Percentiles rank a stretch among this genome's conserved stretches.
Conservation (phyloP, 2,113 vertebrate species). For the Apeltes quadracus region DNA sequence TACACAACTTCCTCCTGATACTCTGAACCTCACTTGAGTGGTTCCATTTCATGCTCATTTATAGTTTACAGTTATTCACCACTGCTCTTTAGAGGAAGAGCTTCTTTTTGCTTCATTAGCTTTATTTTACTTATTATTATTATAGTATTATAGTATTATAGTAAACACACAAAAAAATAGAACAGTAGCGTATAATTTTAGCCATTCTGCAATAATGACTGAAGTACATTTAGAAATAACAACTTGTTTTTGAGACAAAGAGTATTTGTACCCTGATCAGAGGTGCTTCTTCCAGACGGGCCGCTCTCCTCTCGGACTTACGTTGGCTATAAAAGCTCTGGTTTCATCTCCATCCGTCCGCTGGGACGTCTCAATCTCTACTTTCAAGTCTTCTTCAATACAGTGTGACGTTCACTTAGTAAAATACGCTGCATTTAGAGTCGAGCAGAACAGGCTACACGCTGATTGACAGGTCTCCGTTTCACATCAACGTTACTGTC, state of each 20-base stretch:
- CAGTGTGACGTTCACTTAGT: too few species aligned
- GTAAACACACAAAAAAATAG: not conserved
- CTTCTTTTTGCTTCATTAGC: not conserved
- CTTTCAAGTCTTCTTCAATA: too few species aligned
- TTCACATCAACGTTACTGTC: too few species aligned
- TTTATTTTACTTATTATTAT: not conserved
- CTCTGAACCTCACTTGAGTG: not conserved
- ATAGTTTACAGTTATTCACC: not conserved
- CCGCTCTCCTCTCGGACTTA: conserved; percentile 10
- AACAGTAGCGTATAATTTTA: not conserved
- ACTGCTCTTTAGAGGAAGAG: not conserved
- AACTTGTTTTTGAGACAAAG: not conserved
- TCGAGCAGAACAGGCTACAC: too few species aligned
- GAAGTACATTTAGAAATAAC: not conserved
- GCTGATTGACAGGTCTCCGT: too few species aligned
- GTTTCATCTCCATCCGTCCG: conserved; percentile 64
- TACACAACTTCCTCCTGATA: not conserved
- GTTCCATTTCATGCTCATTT: not conserved
- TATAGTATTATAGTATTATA: too few species aligned
- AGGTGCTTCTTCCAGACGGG: not conserved
- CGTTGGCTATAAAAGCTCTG: conserved; percentile 58
- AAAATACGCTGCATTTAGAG: too few species aligned
- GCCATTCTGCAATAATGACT: too few species aligned
- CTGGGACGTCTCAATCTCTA: conserved; percentile 5
- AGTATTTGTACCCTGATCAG: not conserved